phyloP scores from a whole-genome alignment of 2,888 invertebrate genomes.

The Elegia similella region DNA sequence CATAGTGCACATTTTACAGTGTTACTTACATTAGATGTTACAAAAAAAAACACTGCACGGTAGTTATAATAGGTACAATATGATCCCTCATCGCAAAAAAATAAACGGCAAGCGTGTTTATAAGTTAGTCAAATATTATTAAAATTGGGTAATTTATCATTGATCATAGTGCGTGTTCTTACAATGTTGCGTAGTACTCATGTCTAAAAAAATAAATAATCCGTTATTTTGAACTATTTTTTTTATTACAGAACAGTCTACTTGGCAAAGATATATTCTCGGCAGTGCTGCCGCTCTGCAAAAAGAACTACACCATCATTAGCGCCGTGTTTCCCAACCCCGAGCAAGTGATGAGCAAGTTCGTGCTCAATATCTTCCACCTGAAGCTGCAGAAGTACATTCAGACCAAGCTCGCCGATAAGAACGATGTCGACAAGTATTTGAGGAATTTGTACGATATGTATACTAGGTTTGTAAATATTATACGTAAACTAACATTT shows the following conservation, averaged over 20 bases:
- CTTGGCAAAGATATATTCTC: constrained; percentile 94
- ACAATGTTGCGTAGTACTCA: no score
- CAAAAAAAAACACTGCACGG: no score
- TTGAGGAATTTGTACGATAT: constrained; percentile 93
- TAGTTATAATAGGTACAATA: no score
- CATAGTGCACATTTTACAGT: no score
- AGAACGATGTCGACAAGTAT: constrained; percentile 93
- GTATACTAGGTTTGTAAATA: constrained; percentile 87
- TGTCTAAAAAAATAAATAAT: no score
- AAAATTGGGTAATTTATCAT: no score
- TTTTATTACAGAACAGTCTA: constrained; percentile 87
- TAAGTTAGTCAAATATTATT: no score
- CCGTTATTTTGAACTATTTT: background rate
- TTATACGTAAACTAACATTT: no score
- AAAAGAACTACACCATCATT: constrained; percentile 91
- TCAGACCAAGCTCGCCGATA: constrained; percentile 89
- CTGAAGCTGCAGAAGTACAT: constrained; percentile 93
- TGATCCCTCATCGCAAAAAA: no score
- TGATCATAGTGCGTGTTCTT: no score
- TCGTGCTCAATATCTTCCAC: constrained; percentile 97
- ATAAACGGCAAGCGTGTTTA: no score
- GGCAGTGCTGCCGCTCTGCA: constrained; percentile 94
- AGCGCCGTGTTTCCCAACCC: constrained; percentile 96
- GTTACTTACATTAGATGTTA: no score
- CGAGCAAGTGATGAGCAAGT: constrained; percentile 98